A percentile compares a stretch with the other conserved stretches of the same genome.
Evolutionary conservation across 1,140 invertebrate species (phyloP).

Genomic region (Nasonia longicornis): DNA sequence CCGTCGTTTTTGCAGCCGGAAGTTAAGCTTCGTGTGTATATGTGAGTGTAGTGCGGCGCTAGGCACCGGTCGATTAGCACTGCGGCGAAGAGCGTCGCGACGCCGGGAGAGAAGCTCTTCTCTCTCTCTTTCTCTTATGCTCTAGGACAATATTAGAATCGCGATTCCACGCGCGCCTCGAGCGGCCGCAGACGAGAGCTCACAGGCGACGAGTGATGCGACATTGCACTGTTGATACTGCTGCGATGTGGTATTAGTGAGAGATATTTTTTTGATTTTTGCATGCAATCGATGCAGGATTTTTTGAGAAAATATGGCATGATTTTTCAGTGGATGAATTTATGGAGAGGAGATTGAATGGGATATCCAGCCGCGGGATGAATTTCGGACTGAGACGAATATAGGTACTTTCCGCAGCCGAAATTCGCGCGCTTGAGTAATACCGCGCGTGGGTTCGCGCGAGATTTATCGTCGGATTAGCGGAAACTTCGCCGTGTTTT

Average conservation of each 20-base stretch:
- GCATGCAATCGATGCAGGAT: too few species aligned
- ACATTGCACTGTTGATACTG: constrained; percentile 10
- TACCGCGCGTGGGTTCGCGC: not conserved
- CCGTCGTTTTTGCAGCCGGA: not conserved
- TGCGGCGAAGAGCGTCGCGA: constrained; percentile 44
- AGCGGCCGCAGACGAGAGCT: constrained; percentile 13
- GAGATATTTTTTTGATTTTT: too few species aligned
- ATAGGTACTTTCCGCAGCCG: not conserved
- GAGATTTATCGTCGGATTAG: too few species aligned
- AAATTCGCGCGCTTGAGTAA: not conserved
- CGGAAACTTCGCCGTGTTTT: too few species aligned
- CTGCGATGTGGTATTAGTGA: not conserved
- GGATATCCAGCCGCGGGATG: too few species aligned
- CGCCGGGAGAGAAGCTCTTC: constrained; percentile 30
- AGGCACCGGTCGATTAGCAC: constrained; percentile 5
- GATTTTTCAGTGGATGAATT: too few species aligned
- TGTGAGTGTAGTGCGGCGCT: not conserved
- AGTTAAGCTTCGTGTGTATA: not conserved
- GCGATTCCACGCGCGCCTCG: constrained; percentile 49
- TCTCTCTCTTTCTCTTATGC: constrained; percentile 18
- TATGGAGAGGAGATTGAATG: too few species aligned
- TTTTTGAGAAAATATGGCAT: too few species aligned
- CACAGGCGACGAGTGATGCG: not conserved
- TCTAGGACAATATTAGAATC: constrained; percentile 68
- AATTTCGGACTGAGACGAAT: not conserved